These are phyloP conservation scores for Pangasius macronema DNA, from an alignment of 2,797 vertebrate genomes.

Conservation along the genomic window DNA sequence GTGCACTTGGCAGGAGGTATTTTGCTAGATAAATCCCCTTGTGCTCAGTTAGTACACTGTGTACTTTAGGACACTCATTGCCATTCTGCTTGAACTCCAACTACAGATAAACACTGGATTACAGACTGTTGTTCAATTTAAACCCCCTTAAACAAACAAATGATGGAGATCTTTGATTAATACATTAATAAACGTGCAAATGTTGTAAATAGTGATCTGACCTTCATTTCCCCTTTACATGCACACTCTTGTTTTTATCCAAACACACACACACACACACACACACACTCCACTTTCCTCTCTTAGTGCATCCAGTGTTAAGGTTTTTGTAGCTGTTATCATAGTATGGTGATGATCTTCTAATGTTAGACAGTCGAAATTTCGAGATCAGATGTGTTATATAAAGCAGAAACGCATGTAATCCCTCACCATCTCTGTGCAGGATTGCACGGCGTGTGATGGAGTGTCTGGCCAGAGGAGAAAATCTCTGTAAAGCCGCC, in stretches of 20 bases:
- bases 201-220: background rate
- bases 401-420: background rate
- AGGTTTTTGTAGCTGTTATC: background rate
- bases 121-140: background rate
- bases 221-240: conserved; percentile 10
- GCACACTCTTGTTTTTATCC: background rate
- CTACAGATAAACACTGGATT: background rate
- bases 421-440: conserved; percentile 5
- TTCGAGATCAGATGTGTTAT: background rate
- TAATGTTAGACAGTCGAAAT: background rate
- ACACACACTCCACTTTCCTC: too few species aligned
- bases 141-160: background rate
- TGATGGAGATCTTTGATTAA: background rate
- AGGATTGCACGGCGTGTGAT: background rate
- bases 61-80: background rate
- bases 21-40: background rate
- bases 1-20: background rate
- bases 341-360: background rate
- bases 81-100: background rate
- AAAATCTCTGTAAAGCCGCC: conserved; percentile 19
- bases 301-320: background rate
- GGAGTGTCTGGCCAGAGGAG: conserved; percentile 8
- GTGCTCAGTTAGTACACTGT: background rate
- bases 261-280: background rate
- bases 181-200: background rate